Evolutionary conservation across 2,113 vertebrate genomes (phyloP).

Genomic region (Archocentrus centrarchus): DNA sequence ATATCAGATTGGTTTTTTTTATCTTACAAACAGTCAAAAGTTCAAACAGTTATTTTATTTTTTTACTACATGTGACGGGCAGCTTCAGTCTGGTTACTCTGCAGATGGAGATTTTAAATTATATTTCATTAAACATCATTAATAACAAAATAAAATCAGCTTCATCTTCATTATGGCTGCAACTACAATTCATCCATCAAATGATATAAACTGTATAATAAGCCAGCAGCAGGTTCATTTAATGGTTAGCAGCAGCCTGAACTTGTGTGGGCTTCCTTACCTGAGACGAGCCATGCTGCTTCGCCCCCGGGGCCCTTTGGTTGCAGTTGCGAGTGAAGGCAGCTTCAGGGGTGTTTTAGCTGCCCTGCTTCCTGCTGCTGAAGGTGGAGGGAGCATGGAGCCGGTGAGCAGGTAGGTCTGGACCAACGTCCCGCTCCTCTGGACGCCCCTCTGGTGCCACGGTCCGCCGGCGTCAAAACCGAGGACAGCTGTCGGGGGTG

Average conservation of each 20-base stretch:
- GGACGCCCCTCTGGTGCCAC: conserved; percentile 44
- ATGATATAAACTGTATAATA: not conserved
- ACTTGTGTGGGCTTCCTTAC: conserved; percentile 40
- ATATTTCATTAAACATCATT: not conserved
- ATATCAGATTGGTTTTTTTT: not conserved
- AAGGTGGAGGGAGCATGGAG: conserved; percentile 27
- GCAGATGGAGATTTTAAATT: too few species aligned
- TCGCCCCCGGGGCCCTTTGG: conserved; percentile 33
- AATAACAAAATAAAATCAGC: not conserved
- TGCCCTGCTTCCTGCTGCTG: not conserved
- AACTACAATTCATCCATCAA: not conserved
- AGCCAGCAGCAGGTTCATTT: not conserved
- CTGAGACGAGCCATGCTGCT: conserved; percentile 63
- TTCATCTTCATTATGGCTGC: not conserved
- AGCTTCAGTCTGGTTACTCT: too few species aligned
- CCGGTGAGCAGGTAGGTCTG: conserved; percentile 50
- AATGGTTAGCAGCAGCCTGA: not conserved
- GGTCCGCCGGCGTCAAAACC: conserved; percentile 38
- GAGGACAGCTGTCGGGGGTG: conserved; percentile 13
- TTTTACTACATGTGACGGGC: too few species aligned
- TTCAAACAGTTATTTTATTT: not conserved
- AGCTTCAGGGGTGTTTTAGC: conserved; percentile 61
- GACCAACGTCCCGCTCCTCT: conserved; percentile 30
- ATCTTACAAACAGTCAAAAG: not conserved
- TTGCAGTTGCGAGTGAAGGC: conserved; percentile 55